phyloP scores from a whole-genome alignment of 2,797 vertebrate species.

The Artibeus lituratus region DNA sequence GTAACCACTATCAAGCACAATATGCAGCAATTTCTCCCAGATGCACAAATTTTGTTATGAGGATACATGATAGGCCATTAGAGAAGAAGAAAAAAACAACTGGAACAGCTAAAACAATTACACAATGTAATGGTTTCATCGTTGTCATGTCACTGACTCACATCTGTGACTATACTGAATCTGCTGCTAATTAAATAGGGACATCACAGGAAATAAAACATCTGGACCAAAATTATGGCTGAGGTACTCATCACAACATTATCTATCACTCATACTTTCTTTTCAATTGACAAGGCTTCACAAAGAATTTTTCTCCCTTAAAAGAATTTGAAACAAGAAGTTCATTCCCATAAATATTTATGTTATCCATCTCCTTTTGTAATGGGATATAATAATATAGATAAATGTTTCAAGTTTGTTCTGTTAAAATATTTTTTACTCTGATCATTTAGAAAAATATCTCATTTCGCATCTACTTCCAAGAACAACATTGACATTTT shows the following conservation, averaged over 20 bases:
- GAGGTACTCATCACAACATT: slow-evolving; percentile 16
- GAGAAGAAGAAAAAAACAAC: slow-evolving; percentile 44
- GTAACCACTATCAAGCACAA: slow-evolving; percentile 30
- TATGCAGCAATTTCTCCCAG: neutral
- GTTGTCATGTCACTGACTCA: slow-evolving; percentile 44
- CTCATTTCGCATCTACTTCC: neutral
- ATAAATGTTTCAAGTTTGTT: slow-evolving; percentile 9
- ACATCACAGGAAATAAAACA: slow-evolving; percentile 62
- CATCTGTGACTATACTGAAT: slow-evolving; percentile 59
- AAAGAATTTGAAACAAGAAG: neutral
- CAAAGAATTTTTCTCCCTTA: neutral
- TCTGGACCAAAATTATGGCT: slow-evolving; percentile 60
- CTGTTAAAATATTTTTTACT: slow-evolving; percentile 49
- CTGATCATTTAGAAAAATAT: slow-evolving; percentile 49
- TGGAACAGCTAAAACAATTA: slow-evolving; percentile 66
- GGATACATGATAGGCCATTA: slow-evolving; percentile 36
- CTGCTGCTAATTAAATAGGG: slow-evolving; percentile 66
- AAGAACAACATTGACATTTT: neutral
- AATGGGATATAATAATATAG: neutral
- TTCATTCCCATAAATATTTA: slow-evolving; percentile 20
- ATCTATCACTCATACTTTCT: neutral
- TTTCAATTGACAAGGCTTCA: neutral
- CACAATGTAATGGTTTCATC: slow-evolving; percentile 50
- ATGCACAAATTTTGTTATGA: slow-evolving; percentile 38
- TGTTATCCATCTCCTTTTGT: neutral